Base-by-base conservation (phyloP, 37 sponge, comb jelly and placozoan genomes). In the Haliclona indistincta region DNA sequence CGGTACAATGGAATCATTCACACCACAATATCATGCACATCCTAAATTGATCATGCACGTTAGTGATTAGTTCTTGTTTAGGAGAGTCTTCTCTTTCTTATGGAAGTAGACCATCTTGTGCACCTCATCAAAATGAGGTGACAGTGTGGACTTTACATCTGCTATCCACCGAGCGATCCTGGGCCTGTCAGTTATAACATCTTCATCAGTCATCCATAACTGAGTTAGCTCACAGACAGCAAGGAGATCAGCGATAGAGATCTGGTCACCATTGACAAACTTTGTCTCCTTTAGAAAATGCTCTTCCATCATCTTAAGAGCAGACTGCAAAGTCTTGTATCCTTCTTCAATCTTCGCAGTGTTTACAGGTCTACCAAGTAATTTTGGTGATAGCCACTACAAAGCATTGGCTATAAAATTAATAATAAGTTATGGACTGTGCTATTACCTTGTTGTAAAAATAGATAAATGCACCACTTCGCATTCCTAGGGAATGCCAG, bases 211-310 rank as follows among this genome's bases (percentile, higher is more conserved):
- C 76, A 86, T 60, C 83, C 83, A 86, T 36, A 76, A 78, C 71
- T 91, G 86, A 0, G 86, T 79, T 25, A 85, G 62, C 64, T 91
- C 92, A 73, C 92, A 91, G 38, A 85, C 60, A n/a, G 86, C 92
- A 47, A 82, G 92, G 20, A 91, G 58, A 71, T 91, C 92, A 22
- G 92, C 92, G 37, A 91, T 85, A 37, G 92, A 81, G 66, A 91
- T 91, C 33, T 75, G 71, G 13, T 78, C 67, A 28, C 92, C 73
- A 45, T 22, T 44, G 53, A 91, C 76, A 66, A 82, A 91, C 79
- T 85, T 81, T 15, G 63, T 72, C 29, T 86, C 80, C 56, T 77
- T 81, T 49, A 91, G 71, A 51, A 75, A 86, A 71, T 85, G 53
- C 13, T 43, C 56, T 38, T 91, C 83, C 29, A 91, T 30, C 28